phyloP scores from a whole-genome alignment of 2,113 vertebrate species.

The Serinus canaria region DNA sequence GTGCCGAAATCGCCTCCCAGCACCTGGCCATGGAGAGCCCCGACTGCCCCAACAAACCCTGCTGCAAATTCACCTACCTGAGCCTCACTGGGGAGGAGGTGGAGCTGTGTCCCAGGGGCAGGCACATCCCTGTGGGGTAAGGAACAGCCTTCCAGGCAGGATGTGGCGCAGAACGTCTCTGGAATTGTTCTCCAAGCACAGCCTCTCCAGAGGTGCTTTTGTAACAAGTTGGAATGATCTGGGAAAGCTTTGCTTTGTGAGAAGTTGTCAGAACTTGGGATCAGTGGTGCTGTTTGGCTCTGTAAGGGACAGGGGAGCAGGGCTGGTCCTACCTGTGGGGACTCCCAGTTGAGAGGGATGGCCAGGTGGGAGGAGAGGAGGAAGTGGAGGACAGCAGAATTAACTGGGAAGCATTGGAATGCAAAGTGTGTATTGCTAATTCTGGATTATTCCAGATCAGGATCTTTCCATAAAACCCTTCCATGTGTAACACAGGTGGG shows the following conservation, averaged over 20 bases:
- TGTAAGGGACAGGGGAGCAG: background rate
- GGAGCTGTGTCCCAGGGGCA: constrained; percentile 89
- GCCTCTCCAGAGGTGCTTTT: background rate
- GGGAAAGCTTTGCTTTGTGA: background rate
- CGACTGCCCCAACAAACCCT: constrained; percentile 88
- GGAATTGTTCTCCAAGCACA: background rate
- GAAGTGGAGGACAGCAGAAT: background rate
- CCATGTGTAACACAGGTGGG: rapidly evolving
- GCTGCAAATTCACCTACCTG: constrained; percentile 92
- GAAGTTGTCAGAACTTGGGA: background rate
- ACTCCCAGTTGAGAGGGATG: background rate
- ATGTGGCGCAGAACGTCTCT: background rate
- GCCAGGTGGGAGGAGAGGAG: background rate
- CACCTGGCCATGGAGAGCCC: constrained; percentile 90
- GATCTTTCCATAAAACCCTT: background rate
- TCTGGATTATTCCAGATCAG: rapidly evolving
- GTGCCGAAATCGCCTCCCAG: constrained; percentile 92
- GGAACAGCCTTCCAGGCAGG: background rate
- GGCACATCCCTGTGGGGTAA: constrained; percentile 87
- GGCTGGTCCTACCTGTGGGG: background rate
- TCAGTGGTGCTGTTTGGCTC: background rate
- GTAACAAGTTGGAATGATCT: background rate
- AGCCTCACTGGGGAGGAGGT: constrained; percentile 93
- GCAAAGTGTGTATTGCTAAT: background rate
- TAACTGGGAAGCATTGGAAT: background rate